Base-by-base conservation (phyloP, 1,140 invertebrate genomes). In the Drosophila pectinifera region DNA sequence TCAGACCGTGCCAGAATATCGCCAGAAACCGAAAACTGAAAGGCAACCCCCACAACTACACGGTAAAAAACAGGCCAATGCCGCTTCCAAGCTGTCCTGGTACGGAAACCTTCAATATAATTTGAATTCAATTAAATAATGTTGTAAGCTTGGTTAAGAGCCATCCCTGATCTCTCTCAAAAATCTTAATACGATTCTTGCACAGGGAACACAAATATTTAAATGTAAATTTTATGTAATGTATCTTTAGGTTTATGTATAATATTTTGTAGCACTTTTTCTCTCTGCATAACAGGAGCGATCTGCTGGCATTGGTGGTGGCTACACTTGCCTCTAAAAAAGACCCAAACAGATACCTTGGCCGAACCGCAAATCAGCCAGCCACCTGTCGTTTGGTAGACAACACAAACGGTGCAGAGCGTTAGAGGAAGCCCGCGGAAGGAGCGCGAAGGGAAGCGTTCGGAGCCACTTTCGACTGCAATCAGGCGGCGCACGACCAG, bases 1-100 rank as follows among this genome's bases (percentile, higher is more conserved):
- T 89, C 53, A 79, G 62, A 46, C 59, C 80, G 83, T 79, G 80
- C 80, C 80, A 79, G 57, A 70, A 74, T 54, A 81, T 78, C 72
- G 58, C 61, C 75, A 59, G 41, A 73, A 55, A 55, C 53, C 28
- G 22, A 73, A 79, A 58, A 75, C 68, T 45, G 43, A 78, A 76
- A 86, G 78, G 83, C 74, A 86, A 73, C 70, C 82, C 82, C 69
- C 53, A 86, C 59, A 73, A 57, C 18, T 45, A 55, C 49, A 80
- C 41, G 42, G 48, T 31, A 28, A 61, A 51, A 73, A 48, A 22
- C 13, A 3, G 20, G 10, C 4, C 4, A n/a, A 26, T 7, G 31
- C 14, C 6, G 34, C 10, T 16, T 16, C n/a, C 1, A 16, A 6
- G n/a, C n/a, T 36, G 4, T 31, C 26, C 55, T 51, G 28, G 1